Evolutionary conservation across 2,113 vertebrate species (phyloP).

Genomic region (Hydropotes inermis): DNA sequence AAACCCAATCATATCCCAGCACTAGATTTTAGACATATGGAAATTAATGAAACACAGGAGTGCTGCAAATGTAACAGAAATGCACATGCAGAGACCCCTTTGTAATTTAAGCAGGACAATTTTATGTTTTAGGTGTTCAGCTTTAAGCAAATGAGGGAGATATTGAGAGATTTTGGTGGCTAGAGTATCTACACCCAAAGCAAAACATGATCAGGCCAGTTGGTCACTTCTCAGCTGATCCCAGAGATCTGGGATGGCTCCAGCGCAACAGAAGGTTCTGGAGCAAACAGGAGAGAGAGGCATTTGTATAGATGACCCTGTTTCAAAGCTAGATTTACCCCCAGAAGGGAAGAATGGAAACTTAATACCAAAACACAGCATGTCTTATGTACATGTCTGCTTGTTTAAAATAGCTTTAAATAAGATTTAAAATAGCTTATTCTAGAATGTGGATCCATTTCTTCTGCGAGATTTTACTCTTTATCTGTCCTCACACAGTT

Average conservation of each 20-base stretch:
- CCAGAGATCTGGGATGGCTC: background rate
- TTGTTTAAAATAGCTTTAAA: background rate
- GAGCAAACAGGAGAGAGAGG: background rate
- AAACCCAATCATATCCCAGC: background rate
- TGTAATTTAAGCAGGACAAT: background rate
- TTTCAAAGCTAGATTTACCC: fast-evolving
- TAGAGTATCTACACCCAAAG: background rate
- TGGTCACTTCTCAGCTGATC: fast-evolving
- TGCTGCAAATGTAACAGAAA: background rate
- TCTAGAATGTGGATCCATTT: background rate
- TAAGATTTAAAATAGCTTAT: background rate
- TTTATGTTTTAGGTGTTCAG: background rate
- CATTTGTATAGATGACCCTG: fast-evolving
- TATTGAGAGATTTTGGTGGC: background rate
- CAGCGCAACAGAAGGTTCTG: fast-evolving
- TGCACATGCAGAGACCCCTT: background rate
- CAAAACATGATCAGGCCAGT: fast-evolving
- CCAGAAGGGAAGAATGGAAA: background rate
- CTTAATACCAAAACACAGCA: background rate
- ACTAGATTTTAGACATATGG: background rate
- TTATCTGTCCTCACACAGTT: background rate
- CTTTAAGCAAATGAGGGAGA: background rate
- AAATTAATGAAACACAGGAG: background rate
- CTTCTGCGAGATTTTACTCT: background rate
- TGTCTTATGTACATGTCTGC: background rate